phyloP scores from a whole-genome alignment of 2,888 invertebrate genomes.

The Lampropteryx suffumata region DNA sequence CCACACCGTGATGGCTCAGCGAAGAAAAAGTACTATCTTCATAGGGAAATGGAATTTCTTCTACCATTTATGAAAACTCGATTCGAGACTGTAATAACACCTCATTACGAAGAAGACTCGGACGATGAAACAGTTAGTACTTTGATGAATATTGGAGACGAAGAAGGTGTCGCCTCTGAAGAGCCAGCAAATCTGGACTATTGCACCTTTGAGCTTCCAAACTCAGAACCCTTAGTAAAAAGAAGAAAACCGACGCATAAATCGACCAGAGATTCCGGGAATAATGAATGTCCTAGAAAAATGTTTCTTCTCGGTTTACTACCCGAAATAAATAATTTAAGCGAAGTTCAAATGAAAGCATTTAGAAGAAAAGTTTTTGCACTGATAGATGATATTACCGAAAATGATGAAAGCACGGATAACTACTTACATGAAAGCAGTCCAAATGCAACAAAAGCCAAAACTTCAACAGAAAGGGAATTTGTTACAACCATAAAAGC shows the following conservation, averaged over 20 bases:
- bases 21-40: slow-evolving; percentile 52
- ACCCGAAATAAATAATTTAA: slow-evolving; percentile 48
- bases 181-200: slow-evolving; percentile 10
- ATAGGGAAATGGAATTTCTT: slow-evolving; percentile 52
- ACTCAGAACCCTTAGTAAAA: slow-evolving; percentile 21
- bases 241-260: slow-evolving; percentile 23
- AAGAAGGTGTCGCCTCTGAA: slow-evolving; percentile 15
- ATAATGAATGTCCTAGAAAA: slow-evolving; percentile 36
- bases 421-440: not conserved
- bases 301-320: slow-evolving; percentile 49
- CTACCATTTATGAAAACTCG: slow-evolving; percentile 46
- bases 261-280: not conserved
- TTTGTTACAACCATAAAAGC: slow-evolving; percentile 20
- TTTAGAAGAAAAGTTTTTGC: slow-evolving; percentile 49
- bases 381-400: slow-evolving; percentile 45
- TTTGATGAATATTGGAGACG: not conserved
- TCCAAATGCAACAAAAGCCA: not conserved
- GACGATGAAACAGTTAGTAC: slow-evolving; percentile 39
- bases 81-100: slow-evolving; percentile 17
- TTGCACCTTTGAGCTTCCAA: slow-evolving; percentile 14
- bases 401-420: slow-evolving; percentile 11
- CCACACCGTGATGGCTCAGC: slow-evolving; percentile 44
- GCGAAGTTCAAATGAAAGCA: slow-evolving; percentile 48
- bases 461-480: not conserved
- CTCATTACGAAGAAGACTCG: slow-evolving; percentile 38